These are phyloP conservation scores for Choreutis nemorana DNA, from an alignment of 2,888 invertebrate genomes.

Conservation along the genomic window DNA sequence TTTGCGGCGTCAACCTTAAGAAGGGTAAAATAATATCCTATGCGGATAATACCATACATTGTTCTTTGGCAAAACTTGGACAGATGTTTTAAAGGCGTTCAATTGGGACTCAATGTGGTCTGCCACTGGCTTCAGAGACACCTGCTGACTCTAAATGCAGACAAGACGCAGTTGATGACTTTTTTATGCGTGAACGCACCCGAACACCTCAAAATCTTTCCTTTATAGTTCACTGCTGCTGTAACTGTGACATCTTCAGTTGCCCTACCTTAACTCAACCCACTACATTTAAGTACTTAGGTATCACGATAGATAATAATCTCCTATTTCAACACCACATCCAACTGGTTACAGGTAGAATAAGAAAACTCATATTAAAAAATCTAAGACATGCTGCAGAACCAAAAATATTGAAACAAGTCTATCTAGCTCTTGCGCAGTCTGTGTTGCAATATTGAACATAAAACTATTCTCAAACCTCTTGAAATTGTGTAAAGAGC, in stretches of 20 bases:
- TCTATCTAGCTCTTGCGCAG: too few relatives aligned
- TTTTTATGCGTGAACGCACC: conserved; percentile 4
- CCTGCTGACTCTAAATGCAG: conserved; percentile 9
- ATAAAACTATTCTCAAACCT: too few relatives aligned
- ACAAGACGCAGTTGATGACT: conserved; percentile 9
- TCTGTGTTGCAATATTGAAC: too few relatives aligned
- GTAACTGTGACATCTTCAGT: too few relatives aligned
- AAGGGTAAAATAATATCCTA: conserved; percentile 8
- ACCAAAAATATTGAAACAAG: too few relatives aligned
- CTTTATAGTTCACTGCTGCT: conserved; percentile 6
- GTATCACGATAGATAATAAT: background rate
- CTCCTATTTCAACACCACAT: conserved; percentile 5
- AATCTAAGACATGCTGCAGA: too few relatives aligned
- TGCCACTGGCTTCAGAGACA: conserved; percentile 7
- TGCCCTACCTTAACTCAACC: too few relatives aligned
- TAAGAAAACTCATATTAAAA: conserved; percentile 4
- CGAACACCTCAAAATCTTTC: background rate
- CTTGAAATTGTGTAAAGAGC: too few relatives aligned
- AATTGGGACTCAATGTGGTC: too few relatives aligned
- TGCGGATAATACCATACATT: conserved; percentile 10
- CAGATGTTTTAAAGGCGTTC: conserved; percentile 2
- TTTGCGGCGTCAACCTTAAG: background rate
- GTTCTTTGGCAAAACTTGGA: conserved; percentile 7
- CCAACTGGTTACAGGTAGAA: background rate
- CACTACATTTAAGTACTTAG: too few relatives aligned